Evolutionary conservation across 2,113 vertebrate genomes (phyloP), one percentile per base, ranked within the genome.

Genomic region (Sinosuthora webbiana): DNA sequence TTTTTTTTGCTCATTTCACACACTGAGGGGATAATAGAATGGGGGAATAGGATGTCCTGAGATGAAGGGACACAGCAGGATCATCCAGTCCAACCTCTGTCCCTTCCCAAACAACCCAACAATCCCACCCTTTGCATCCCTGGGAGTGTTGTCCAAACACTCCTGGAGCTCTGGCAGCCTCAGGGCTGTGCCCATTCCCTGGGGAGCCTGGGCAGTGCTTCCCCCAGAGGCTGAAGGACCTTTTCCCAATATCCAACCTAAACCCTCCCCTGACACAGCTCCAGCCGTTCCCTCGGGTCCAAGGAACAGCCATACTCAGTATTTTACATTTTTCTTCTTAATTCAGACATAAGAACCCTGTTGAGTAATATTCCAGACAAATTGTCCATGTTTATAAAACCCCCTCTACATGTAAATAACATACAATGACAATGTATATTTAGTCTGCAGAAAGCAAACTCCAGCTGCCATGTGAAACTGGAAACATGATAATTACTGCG

Each of bases 141-240:
- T 67, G 45, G 1, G 0, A 60, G 24, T 0, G 0, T 0, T 74
- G 28, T 3, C 62, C 87, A 55, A 68, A 68, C 1, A 0, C 39
- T 15, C 62, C 78, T 68, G 39, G 45, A 53, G 62, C 53, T 83
- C 55, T 77, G 83, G 37, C 37, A 68, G 71, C 83, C 45, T 10
- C 1, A 18, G 63, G 73, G 33, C 73, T 0, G 18, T 52, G 45
- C 18, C 64, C 39, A 60, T 78, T 60, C 47, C 64, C 55, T 60
- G 83, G 53, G 25, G 31, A 77, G 44, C 44, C 63, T 52, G 55
- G 13, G 3, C 62, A 77, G 6, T 37, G 31, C 20, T 23, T 53
- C 49, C 49, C 33, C 6, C 33, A 45, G 41, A 25, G 4, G 15
- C 0, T 65, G 41, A 77, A 53, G 12, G 13, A 11, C 12, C 47